Conservation (phyloP, 2,797 vertebrate genomes). For the Benthosema pterotum region DNA sequence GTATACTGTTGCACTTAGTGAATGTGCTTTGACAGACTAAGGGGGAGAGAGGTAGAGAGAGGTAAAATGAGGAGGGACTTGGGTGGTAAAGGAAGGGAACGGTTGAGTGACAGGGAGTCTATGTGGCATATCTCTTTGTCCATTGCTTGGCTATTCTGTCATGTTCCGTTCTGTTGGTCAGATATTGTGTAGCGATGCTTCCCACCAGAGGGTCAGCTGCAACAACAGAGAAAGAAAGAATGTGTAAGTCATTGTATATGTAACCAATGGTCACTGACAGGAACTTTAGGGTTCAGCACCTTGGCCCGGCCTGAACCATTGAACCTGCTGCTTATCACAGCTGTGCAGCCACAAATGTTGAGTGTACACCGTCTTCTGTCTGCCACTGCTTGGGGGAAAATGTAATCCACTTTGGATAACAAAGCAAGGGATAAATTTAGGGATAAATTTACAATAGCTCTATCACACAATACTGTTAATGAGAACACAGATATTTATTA, state of each 20-base stretch:
- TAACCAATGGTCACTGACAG: too few species aligned
- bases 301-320: too few species aligned
- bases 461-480: too few species aligned
- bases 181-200: slow-evolving; percentile 97
- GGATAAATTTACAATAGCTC: too few species aligned
- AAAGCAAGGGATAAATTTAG: too few species aligned
- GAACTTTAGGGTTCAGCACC: too few species aligned
- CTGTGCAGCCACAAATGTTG: too few species aligned
- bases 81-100: slow-evolving; percentile 27
- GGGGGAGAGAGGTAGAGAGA: slow-evolving; percentile 80
- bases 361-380: too few species aligned
- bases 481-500: too few species aligned
- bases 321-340: too few species aligned
- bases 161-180: slow-evolving; percentile 99
- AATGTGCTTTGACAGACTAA: slow-evolving; percentile 95
- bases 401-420: too few species aligned
- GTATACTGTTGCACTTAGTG: slow-evolving; percentile 92
- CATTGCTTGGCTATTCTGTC: slow-evolving; percentile 99
- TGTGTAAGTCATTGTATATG: not conserved
- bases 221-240: slow-evolving; percentile 32
- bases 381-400: too few species aligned
- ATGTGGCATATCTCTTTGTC: slow-evolving; percentile 99
- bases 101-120: slow-evolving; percentile 53
- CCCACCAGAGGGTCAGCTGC: slow-evolving; percentile 95
- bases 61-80: slow-evolving; percentile 68